These are phyloP conservation scores for Heterocephalus glaber DNA, from an alignment of 2,113 vertebrate species.

Conservation along the genomic window DNA sequence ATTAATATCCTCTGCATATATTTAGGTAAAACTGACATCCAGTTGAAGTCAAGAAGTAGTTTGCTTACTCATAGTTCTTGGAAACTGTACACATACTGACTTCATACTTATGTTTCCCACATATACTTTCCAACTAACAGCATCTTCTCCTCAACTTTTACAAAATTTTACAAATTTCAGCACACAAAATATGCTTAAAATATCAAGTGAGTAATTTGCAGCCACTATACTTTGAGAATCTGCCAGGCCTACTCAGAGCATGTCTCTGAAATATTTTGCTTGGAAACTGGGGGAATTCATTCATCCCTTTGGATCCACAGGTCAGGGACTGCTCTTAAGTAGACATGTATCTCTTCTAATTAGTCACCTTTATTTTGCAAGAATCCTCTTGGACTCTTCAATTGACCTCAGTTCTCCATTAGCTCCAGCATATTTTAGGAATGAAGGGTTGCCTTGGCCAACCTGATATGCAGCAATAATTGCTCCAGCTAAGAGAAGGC, in stretches of 20 bases:
- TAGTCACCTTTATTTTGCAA: constrained; percentile 15
- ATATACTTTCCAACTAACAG: constrained; percentile 70
- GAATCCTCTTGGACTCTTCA: not conserved
- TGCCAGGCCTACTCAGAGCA: constrained; percentile 68
- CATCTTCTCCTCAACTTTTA: constrained; percentile 75
- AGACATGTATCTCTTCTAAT: constrained; percentile 20
- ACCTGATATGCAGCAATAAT: not conserved
- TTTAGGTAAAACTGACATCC: constrained; percentile 76
- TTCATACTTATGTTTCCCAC: constrained; percentile 71
- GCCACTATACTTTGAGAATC: constrained; percentile 77
- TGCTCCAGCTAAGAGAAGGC: not conserved
- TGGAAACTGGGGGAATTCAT: constrained; percentile 60
- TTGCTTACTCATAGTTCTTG: constrained; percentile 80
- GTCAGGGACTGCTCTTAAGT: constrained; percentile 4
- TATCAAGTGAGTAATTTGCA: constrained; percentile 78
- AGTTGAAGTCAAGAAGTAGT: constrained; percentile 73
- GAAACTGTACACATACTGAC: constrained; percentile 75
- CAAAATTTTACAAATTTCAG: constrained; percentile 75
- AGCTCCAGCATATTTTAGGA: not conserved
- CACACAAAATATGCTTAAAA: constrained; percentile 78
- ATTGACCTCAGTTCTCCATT: not conserved
- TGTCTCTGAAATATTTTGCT: constrained; percentile 68
- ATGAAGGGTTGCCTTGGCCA: not conserved
- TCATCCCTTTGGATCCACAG: constrained; percentile 59
- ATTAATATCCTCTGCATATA: constrained; percentile 81